Percentiles rank a stretch among this genome's conserved stretches.
These are phyloP conservation scores for Chelmon rostratus DNA, from an alignment of 2,797 vertebrate species.

Conservation along the genomic window DNA sequence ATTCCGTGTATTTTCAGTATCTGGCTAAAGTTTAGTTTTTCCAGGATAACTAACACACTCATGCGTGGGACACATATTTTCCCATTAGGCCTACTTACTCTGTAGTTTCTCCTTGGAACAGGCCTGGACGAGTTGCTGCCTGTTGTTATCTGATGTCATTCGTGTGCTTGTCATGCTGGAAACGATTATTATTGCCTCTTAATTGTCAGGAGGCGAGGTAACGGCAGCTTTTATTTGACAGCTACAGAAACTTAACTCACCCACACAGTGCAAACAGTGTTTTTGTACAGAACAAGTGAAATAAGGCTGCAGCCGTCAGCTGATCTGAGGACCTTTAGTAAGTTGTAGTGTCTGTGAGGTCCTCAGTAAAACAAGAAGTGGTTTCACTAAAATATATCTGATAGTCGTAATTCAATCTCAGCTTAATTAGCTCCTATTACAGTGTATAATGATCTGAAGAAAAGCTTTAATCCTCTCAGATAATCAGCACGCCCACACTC, in stretches of 20 bases:
- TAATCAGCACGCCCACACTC: neutral
- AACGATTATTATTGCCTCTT: neutral
- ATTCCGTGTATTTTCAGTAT: neutral
- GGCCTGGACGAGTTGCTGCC: slow-evolving; percentile 7
- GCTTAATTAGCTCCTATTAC: neutral
- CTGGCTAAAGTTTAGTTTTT: neutral
- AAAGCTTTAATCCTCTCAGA: neutral
- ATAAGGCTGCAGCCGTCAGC: neutral
- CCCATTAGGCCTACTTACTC: neutral
- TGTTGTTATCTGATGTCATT: slow-evolving; percentile 7
- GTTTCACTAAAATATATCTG: neutral
- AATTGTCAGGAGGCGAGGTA: neutral
- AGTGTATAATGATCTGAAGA: neutral
- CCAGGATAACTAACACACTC: neutral
- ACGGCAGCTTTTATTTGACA: slow-evolving; percentile 4
- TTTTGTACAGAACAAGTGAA: neutral
- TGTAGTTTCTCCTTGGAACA: neutral
- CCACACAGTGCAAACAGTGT: neutral
- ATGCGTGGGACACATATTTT: neutral
- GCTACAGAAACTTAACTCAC: neutral
- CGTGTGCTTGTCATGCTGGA: slow-evolving; percentile 3
- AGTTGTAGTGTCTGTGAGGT: no score
- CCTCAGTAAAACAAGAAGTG: neutral
- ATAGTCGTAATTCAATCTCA: neutral
- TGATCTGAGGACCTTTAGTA: neutral